Evolutionary conservation across 2,113 vertebrate species (phyloP).

Genomic region (Nibea coibor): DNA sequence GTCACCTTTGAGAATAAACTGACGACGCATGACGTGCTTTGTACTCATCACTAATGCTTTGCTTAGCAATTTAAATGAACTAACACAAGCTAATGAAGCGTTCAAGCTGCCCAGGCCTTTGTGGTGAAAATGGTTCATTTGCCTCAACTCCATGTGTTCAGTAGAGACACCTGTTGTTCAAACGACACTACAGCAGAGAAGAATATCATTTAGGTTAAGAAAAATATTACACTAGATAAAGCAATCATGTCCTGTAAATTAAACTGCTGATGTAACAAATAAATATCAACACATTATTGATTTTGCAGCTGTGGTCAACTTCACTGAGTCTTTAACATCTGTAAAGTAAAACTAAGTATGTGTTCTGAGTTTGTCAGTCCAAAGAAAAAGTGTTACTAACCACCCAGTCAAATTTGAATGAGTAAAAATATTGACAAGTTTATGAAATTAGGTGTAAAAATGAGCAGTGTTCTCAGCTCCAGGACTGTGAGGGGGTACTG

Average conservation of each 20-base stretch:
- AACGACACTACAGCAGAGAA: background rate
- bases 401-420: too few relatives aligned
- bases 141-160: background rate
- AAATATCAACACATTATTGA: constrained; percentile 3
- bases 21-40: constrained; percentile 2
- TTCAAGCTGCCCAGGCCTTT: background rate
- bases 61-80: background rate
- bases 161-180: constrained; percentile 16
- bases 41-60: background rate
- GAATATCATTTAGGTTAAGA: background rate
- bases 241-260: constrained; percentile 7
- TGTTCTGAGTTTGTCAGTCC: too few relatives aligned
- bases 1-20: background rate
- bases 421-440: too few relatives aligned
- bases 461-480: too few relatives aligned
- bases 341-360: too few relatives aligned
- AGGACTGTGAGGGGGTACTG: too few relatives aligned
- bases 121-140: background rate
- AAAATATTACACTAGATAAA: background rate
- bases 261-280: constrained; percentile 38
- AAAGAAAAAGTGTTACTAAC: too few relatives aligned
- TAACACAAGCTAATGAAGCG: background rate
- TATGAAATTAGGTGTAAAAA: too few relatives aligned
- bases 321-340: background rate
- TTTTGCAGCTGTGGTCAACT: background rate